Conservation (phyloP, 2,888 invertebrate species). For the Glyphotaelius pellucidus region DNA sequence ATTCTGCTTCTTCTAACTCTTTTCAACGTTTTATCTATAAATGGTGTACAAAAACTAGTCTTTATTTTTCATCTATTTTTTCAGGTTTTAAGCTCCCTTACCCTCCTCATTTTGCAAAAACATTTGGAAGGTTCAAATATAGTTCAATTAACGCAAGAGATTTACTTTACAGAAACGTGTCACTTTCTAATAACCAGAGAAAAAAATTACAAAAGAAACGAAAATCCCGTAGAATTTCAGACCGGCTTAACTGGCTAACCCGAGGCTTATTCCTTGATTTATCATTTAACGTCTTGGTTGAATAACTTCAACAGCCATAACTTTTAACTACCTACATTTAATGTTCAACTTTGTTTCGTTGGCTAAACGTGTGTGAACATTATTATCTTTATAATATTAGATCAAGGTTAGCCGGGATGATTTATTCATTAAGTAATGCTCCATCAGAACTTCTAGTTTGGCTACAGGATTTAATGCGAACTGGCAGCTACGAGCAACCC, state of each 20-base stretch:
- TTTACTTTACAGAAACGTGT: background rate
- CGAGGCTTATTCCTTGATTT: conserved; percentile 21
- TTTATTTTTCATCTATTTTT: too few species aligned
- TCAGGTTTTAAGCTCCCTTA: too few species aligned
- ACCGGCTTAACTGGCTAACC: background rate
- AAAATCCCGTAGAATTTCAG: background rate
- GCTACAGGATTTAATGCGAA: background rate
- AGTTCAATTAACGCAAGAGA: too few species aligned
- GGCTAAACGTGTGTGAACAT: conserved; percentile 25
- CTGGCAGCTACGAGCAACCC: background rate
- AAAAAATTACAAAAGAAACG: background rate
- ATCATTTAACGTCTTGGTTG: conserved; percentile 11
- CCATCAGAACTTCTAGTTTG: background rate
- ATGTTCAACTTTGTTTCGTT: conserved; percentile 25
- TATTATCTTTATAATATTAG: conserved; percentile 20
- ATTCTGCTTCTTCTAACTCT: too few species aligned
- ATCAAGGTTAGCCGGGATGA: conserved; percentile 24
- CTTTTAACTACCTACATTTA: conserved; percentile 18
- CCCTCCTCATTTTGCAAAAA: too few species aligned
- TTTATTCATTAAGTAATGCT: conserved; percentile 10
- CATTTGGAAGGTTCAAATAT: too few species aligned
- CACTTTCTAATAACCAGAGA: background rate
- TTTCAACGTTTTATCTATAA: too few species aligned
- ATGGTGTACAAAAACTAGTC: too few species aligned
- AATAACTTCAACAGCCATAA: conserved; percentile 15